Percentiles rank a stretch among this genome's conserved stretches.
Evolutionary conservation across 2,888 invertebrate species (phyloP).

Genomic region (Bombylius discolor): DNA sequence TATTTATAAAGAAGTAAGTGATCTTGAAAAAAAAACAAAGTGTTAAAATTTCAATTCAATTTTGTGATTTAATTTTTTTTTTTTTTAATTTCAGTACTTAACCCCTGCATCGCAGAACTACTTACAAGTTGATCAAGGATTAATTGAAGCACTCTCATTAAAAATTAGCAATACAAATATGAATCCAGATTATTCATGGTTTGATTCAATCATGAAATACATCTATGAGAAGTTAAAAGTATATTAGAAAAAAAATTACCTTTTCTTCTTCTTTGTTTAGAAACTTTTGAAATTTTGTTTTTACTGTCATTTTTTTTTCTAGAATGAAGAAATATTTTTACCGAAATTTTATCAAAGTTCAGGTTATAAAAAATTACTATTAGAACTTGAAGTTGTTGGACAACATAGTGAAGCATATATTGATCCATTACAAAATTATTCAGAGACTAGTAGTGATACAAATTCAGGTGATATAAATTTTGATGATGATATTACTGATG

Average conservation of each 20-base stretch:
- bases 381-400: conserved; percentile 16
- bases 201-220: conserved; percentile 19
- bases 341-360: conserved; percentile 18
- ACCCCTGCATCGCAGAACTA: conserved; percentile 13
- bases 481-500: conserved; percentile 12
- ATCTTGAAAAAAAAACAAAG: too few relatives aligned
- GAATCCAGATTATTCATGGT: conserved; percentile 16
- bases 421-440: conserved; percentile 6
- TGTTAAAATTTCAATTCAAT: too few relatives aligned
- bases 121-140: conserved; percentile 16
- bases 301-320: background rate
- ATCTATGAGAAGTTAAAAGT: conserved; percentile 19
- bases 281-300: background rate
- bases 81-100: conserved; percentile 11
- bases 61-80: too few relatives aligned
- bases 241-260: background rate
- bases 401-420: conserved; percentile 7
- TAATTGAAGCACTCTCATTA: conserved; percentile 17
- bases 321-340: conserved; percentile 19
- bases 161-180: conserved; percentile 15
- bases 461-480: conserved; percentile 17
- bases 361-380: conserved; percentile 16
- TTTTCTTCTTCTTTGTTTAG: background rate
- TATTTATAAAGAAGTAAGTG: conserved; percentile 14
- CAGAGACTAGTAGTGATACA: conserved; percentile 15